phyloP scores from a whole-genome alignment of 2,113 vertebrate genomes.

The Plecturocebus donacophilus region DNA sequence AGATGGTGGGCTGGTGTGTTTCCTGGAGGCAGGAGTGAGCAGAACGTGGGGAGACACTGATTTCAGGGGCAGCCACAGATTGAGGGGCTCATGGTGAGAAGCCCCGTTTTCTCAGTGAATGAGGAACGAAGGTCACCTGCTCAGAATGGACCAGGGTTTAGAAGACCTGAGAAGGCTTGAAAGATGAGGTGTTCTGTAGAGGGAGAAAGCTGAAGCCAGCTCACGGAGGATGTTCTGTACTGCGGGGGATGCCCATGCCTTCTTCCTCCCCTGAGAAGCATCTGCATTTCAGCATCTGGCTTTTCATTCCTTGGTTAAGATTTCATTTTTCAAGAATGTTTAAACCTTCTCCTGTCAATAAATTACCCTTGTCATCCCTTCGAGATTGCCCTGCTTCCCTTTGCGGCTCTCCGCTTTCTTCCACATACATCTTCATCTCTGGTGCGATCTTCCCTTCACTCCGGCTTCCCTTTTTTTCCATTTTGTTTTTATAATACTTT shows the following conservation, averaged over 20 bases:
- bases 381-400: slow-evolving; percentile 15
- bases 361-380: slow-evolving; percentile 53
- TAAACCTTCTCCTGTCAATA: slow-evolving; percentile 56
- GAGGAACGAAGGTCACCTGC: not conserved
- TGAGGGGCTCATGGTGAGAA: not conserved
- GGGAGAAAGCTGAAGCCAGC: not conserved
- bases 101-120: not conserved
- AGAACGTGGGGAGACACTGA: not conserved
- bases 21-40: not conserved
- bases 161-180: not conserved
- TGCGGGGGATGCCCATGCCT: not conserved
- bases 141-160: not conserved
- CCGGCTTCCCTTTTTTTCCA: not conserved
- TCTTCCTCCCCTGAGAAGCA: slow-evolving; percentile 51
- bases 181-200: not conserved
- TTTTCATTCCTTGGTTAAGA: slow-evolving; percentile 32
- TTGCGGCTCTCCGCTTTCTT: slow-evolving; percentile 9
- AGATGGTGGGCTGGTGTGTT: accelerated
- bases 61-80: too few relatives aligned
- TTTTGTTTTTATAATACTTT: slow-evolving; percentile 57
- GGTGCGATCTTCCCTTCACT: not conserved
- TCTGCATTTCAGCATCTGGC: slow-evolving; percentile 63
- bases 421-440: slow-evolving; percentile 55
- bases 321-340: slow-evolving; percentile 54
- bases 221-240: not conserved